phyloP scores from a whole-genome alignment of 2,888 invertebrate species.

The Trisateles emortualis region DNA sequence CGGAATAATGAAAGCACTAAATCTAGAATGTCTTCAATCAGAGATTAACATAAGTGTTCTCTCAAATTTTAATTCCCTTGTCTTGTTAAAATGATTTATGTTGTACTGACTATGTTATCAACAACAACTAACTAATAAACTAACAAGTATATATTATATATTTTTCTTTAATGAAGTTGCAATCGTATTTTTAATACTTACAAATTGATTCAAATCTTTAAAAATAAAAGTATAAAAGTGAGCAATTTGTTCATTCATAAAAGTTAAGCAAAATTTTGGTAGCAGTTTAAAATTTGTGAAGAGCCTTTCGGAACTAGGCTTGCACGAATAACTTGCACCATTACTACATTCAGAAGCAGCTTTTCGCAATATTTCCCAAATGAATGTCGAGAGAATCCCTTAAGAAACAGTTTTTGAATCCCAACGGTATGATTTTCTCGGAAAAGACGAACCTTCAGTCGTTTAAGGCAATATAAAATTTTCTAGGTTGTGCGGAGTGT shows the following conservation, averaged over 20 bases:
- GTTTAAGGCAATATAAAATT: conserved; percentile 65
- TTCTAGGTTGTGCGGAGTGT: conserved; percentile 50
- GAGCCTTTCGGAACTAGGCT: conserved; percentile 51
- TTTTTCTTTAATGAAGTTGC: too few species aligned
- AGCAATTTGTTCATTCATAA: conserved; percentile 30
- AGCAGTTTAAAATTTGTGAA: conserved; percentile 50
- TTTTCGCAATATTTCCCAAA: conserved; percentile 67
- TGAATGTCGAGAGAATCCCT: conserved; percentile 67
- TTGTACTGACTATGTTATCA: too few species aligned
- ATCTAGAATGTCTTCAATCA: conserved; percentile 46
- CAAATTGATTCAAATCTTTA: not conserved
- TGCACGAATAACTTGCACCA: conserved; percentile 47
- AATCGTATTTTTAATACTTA: not conserved
- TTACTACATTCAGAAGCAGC: conserved; percentile 64
- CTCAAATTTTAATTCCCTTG: not conserved
- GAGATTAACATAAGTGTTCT: conserved; percentile 56
- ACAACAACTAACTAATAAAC: too few species aligned
- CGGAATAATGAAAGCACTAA: conserved; percentile 47
- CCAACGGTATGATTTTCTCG: conserved; percentile 63
- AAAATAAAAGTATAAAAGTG: not conserved
- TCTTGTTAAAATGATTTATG: not conserved
- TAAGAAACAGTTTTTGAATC: conserved; percentile 69
- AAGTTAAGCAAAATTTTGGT: conserved; percentile 36
- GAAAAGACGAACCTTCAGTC: conserved; percentile 58
- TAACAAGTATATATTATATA: too few species aligned